These are phyloP conservation scores for Dromius quadrimaculatus DNA, from an alignment of 2,888 invertebrate species.

Conservation along the genomic window DNA sequence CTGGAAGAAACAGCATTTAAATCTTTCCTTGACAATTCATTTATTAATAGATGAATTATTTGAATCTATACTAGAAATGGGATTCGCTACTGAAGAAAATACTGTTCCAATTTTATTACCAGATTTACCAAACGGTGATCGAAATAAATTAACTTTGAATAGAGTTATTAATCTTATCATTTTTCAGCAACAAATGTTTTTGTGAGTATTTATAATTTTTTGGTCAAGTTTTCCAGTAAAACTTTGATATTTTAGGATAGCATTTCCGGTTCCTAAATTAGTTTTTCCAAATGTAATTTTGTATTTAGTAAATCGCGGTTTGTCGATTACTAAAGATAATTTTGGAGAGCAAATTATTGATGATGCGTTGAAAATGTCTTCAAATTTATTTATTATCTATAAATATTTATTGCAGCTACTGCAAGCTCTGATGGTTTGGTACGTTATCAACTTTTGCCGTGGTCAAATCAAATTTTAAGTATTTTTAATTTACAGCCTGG, in stretches of 20 bases:
- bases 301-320: conserved; percentile 53
- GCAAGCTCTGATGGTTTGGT: conserved; percentile 54
- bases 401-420: conserved; percentile 54
- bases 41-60: conserved; percentile 53
- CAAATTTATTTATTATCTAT: conserved; percentile 48
- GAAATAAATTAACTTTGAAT: conserved; percentile 26
- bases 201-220: too few species aligned
- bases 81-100: conserved; percentile 14
- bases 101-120: conserved; percentile 44
- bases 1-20: conserved; percentile 54
- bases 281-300: conserved; percentile 44
- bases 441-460: conserved; percentile 24
- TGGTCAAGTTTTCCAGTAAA: not conserved
- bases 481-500: conserved; percentile 53
- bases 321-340: conserved; percentile 39
- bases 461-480: conserved; percentile 17
- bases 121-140: conserved; percentile 30
- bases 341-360: conserved; percentile 31
- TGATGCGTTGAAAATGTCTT: conserved; percentile 25
- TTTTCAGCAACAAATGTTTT: conserved; percentile 55
- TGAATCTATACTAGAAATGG: conserved; percentile 52
- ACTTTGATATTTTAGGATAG: conserved; percentile 49
- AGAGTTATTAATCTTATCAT: conserved; percentile 51
- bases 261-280: conserved; percentile 52
- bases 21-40: conserved; percentile 53